A percentile compares a stretch with the other conserved stretches of the same genome.
These are phyloP conservation scores for Conus ventricosus DNA, from an alignment of 1,140 invertebrate species.

Conservation along the genomic window DNA sequence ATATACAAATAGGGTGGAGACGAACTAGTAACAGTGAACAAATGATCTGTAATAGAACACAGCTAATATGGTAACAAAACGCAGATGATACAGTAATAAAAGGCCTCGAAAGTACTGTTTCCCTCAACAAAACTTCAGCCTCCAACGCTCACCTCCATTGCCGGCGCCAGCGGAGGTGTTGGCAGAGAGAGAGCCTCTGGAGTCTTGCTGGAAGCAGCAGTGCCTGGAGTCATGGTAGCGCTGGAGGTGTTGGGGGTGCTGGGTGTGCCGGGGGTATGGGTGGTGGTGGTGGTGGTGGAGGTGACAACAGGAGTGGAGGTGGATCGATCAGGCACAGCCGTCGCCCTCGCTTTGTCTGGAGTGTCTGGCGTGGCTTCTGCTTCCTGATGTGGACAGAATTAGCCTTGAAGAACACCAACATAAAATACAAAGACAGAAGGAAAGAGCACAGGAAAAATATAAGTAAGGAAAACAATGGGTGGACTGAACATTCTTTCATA, in stretches of 20 bases:
- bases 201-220: neutral
- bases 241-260: neutral
- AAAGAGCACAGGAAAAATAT: no score
- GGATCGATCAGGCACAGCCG: neutral
- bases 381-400: no score
- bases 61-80: no score
- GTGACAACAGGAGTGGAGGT: neutral
- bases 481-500: no score
- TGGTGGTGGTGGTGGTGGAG: neutral
- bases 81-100: no score
- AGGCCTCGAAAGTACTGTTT: no score
- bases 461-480: no score
- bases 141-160: neutral
- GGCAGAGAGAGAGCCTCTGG: neutral
- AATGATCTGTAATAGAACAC: no score
- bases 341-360: neutral
- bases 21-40: no score
- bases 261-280: neutral
- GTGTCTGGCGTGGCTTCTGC: neutral
- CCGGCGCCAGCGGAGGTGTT: neutral
- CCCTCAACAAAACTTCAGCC: no score
- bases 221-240: neutral
- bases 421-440: no score
- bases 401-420: neutral
- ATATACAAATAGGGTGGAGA: no score